Percentiles rank a stretch among this genome's conserved stretches.
Evolutionary conservation across 2,888 invertebrate genomes (phyloP).

Genomic region (Entomobrya proxima): DNA sequence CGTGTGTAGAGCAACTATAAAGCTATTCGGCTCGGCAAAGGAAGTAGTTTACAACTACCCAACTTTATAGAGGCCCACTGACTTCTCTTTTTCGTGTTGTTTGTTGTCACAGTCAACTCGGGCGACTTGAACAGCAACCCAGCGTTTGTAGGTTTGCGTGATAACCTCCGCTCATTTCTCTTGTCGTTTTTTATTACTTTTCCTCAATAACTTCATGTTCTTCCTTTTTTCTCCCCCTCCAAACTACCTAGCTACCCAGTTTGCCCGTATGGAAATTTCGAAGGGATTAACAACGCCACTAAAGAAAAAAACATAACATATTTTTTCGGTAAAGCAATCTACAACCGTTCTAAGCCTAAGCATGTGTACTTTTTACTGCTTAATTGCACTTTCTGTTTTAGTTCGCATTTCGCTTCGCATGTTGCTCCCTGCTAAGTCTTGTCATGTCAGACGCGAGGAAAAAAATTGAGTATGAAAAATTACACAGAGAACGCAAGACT

Average conservation of each 20-base stretch:
- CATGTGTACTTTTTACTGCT: constrained; percentile 37
- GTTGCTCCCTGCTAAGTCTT: constrained; percentile 31
- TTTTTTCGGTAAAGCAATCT: background rate
- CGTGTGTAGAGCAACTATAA: no score
- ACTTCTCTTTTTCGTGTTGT: no score
- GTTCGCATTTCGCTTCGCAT: constrained; percentile 2
- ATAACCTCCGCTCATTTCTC: constrained; percentile 35
- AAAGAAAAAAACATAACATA: background rate
- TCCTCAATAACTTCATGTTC: constrained; percentile 39
- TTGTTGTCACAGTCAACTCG: background rate
- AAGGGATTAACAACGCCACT: constrained; percentile 26
- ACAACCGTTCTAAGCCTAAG: constrained; percentile 4
- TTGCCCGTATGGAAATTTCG: constrained; percentile 3
- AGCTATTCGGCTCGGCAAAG: no score
- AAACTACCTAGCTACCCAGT: background rate
- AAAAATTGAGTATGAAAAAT: constrained; percentile 63
- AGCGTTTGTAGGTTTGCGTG: constrained; percentile 39
- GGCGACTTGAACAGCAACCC: background rate
- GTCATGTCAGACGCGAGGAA: constrained; percentile 44
- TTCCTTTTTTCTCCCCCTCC: background rate
- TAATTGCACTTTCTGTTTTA: constrained; percentile 31
- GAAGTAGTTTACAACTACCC: no score
- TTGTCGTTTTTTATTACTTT: constrained; percentile 54
- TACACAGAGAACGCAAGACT: background rate
- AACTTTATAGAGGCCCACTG: no score